Base-by-base conservation (phyloP, 37 sponge, comb jelly and placozoan genomes). In the Spongilla lacustris region DNA sequence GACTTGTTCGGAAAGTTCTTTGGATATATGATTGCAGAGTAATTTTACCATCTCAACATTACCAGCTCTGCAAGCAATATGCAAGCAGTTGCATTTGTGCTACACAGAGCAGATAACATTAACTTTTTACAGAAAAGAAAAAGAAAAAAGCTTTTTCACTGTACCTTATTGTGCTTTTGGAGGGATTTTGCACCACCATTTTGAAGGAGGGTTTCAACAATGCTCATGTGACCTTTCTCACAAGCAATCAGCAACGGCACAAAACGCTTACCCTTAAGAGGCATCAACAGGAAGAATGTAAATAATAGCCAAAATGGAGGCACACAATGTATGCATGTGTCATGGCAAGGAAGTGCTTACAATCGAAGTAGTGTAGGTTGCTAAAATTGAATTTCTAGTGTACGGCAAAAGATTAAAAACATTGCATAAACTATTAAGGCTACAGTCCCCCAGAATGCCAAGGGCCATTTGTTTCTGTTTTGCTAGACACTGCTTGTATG, bases 241-340 rank as follows among this genome's bases (percentile, higher is more conserved):
- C 78, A 78, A 1, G 86, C 86, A 26, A 69, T 21, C 80, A 86
- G 71, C 24, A 86, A 50, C 11, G 86, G 86, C 58, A 58, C 58
- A 58, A 58, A 58, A 14, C 19, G 14, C 58, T 58, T 17, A 58
- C 21, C 58, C 58, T 58, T 10, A 19, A 17, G 21, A 1, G 12
- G 58, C 21, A 58, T 58, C 21, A 58, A 41, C 41, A 41, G 41
- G 6, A 41, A 41, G 41, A 41, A 3, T 41, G 6, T 41, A 41
- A 9, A 41, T 41, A 3, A 41, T 41, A n/a, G n/a, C 41, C 41
- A 41, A 3, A 41, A 41, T 9, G 41, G 6, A 41, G 3, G 3
- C 41, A 41, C 6, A 9, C 6, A 3, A 41, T 41, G 6, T 6
- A 9, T 41, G 6, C 41, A 41, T 6, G 41, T 41, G 6, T 6